Conservation (phyloP, 1,140 invertebrate genomes). For the Platyscapa corneri region DNA sequence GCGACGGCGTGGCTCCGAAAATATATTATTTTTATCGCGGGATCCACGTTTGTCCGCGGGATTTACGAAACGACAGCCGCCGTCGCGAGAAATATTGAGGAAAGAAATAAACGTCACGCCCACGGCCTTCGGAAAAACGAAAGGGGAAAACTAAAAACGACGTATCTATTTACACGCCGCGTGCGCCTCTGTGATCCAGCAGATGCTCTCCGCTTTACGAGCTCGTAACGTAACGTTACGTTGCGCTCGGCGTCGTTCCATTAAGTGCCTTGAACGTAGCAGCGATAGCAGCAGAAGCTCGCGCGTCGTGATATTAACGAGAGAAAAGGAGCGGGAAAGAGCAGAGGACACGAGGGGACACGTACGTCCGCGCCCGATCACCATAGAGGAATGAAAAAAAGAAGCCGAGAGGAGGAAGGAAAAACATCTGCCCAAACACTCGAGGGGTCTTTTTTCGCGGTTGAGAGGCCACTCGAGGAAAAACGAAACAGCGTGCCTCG, state of each 20-base stretch:
- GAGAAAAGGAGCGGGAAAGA: neutral
- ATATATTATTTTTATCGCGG: neutral
- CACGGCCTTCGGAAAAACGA: neutral
- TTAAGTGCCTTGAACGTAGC: neutral
- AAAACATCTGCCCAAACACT: neutral
- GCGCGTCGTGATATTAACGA: neutral
- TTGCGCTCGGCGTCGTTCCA: neutral
- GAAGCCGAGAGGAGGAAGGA: no score
- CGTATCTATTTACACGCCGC: conserved; percentile 9
- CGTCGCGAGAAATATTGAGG: neutral
- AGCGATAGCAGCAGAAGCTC: no score
- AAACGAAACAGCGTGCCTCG: neutral
- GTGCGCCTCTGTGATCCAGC: neutral
- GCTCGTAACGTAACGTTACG: neutral
- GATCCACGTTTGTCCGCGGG: neutral
- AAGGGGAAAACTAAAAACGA: neutral
- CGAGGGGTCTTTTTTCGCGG: neutral
- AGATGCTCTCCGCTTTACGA: neutral
- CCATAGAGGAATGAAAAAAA: no score
- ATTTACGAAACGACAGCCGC: no score
- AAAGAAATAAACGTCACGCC: neutral
- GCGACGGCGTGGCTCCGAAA: neutral
- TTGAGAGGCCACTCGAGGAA: neutral
- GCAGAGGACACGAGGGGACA: no score
- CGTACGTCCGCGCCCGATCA: no score